phyloP scores from a whole-genome alignment of 2,888 invertebrate species.

The Diloba caeruleocephala region DNA sequence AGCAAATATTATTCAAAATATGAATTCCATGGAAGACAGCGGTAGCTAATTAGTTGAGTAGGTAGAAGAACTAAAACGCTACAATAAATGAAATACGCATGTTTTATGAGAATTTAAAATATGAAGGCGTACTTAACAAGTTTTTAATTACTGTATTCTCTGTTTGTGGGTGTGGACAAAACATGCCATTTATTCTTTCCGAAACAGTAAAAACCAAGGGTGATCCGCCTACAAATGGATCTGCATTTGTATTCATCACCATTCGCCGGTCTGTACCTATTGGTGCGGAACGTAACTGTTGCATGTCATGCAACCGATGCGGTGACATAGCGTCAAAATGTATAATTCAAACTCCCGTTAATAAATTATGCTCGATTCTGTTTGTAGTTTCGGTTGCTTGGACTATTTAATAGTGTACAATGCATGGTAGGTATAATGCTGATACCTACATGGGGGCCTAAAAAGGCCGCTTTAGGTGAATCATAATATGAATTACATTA shows the following conservation, averaged over 20 bases:
- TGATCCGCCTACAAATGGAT: slow-evolving; percentile 63
- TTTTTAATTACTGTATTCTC: slow-evolving; percentile 66
- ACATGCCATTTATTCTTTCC: slow-evolving; percentile 70
- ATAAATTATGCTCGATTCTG: slow-evolving; percentile 30
- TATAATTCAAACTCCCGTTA: slow-evolving; percentile 41
- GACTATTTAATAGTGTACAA: too few species aligned
- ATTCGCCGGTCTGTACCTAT: slow-evolving; percentile 48
- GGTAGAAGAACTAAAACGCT: slow-evolving; percentile 2
- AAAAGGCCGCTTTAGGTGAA: too few species aligned
- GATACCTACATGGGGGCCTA: too few species aligned
- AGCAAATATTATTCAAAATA: too few species aligned
- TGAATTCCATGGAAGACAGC: slow-evolving; percentile 7
- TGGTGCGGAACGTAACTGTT: slow-evolving; percentile 69
- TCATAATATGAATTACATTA: too few species aligned
- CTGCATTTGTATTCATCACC: slow-evolving; percentile 71
- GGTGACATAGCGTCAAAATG: slow-evolving; percentile 44
- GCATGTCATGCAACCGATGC: slow-evolving; percentile 67
- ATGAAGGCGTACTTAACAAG: slow-evolving; percentile 58
- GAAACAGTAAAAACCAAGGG: slow-evolving; percentile 69
- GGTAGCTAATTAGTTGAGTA: not conserved
- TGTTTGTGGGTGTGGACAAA: slow-evolving; percentile 65
- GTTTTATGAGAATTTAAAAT: slow-evolving; percentile 52
- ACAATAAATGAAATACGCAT: slow-evolving; percentile 20
- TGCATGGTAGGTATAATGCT: too few species aligned
- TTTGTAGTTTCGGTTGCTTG: slow-evolving; percentile 22